Percentiles rank a stretch among this genome's conserved stretches.
Evolutionary conservation across 1,140 invertebrate genomes (phyloP).

Genomic region (Drosophila lacteicornis): DNA sequence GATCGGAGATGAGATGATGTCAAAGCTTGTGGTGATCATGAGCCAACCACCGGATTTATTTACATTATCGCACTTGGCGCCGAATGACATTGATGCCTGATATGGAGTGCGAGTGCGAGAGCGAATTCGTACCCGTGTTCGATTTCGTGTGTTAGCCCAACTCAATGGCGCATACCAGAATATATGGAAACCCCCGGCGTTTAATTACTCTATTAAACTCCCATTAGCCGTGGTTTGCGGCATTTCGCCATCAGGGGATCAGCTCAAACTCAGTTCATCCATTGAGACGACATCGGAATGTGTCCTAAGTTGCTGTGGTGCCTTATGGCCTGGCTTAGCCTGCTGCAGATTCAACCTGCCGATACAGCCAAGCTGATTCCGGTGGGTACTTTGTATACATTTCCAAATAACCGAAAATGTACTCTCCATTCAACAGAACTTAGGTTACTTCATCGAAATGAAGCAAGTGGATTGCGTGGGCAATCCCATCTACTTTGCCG

Average conservation of each 20-base stretch:
- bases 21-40: slow-evolving; percentile 41
- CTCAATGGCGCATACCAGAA: slow-evolving; percentile 41
- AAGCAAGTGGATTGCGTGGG: slow-evolving; percentile 43
- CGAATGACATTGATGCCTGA: slow-evolving; percentile 47
- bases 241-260: slow-evolving; percentile 20
- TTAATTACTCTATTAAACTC: slow-evolving; percentile 54
- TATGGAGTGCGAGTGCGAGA: slow-evolving; percentile 33
- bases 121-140: slow-evolving; percentile 7
- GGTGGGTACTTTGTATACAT: not conserved
- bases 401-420: not conserved
- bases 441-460: slow-evolving; percentile 60
- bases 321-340: not conserved
- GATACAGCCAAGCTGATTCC: slow-evolving; percentile 22
- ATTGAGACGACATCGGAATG: slow-evolving; percentile 37
- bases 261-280: slow-evolving; percentile 1
- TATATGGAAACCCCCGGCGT: slow-evolving; percentile 14
- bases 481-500: slow-evolving; percentile 46
- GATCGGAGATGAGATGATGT: slow-evolving; percentile 17
- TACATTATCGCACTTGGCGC: slow-evolving; percentile 60
- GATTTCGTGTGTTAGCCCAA: slow-evolving; percentile 37
- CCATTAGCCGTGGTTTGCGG: slow-evolving; percentile 31
- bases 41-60: slow-evolving; percentile 55
- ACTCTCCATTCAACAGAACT: not conserved
- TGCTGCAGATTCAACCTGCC: slow-evolving; percentile 22
- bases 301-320: slow-evolving; percentile 1